Conservation (phyloP, 2,113 vertebrate genomes). For the Sylvilagus bachmani region DNA sequence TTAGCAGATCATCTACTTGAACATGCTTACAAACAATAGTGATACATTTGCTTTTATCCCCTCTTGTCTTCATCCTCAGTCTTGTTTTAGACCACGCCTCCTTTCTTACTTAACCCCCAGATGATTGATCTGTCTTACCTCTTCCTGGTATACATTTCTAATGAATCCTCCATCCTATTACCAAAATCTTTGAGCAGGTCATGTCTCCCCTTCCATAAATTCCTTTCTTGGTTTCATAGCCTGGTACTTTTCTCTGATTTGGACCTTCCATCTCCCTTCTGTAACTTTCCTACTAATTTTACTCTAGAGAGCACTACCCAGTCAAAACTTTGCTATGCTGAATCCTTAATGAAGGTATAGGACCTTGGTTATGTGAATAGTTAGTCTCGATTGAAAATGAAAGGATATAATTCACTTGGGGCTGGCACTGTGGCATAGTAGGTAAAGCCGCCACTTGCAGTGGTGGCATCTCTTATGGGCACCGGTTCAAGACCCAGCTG, state of each 20-base stretch:
- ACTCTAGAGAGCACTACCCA: not conserved
- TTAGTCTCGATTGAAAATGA: slow-evolving; percentile 42
- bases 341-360: not conserved
- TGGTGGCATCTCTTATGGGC: too few species aligned
- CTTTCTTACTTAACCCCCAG: not conserved
- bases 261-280: not conserved
- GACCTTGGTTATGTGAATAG: slow-evolving; percentile 2
- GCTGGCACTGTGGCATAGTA: too few species aligned
- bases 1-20: not conserved
- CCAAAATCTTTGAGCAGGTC: not conserved
- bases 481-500: too few species aligned
- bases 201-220: not conserved
- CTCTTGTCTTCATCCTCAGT: not conserved
- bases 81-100: not conserved
- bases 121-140: not conserved
- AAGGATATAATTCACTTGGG: not conserved
- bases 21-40: not conserved
- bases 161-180: not conserved
- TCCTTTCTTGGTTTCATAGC: not conserved
- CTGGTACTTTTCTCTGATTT: not conserved
- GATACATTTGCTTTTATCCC: not conserved
- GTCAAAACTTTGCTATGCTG: slow-evolving; percentile 29
- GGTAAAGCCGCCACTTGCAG: too few species aligned
- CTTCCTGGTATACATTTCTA: not conserved
- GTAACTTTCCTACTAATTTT: not conserved